Percentiles rank a stretch among this genome's conserved stretches.
Evolutionary conservation across 2,797 vertebrate genomes (phyloP).

Genomic region (Distichodus sexfasciatus): DNA sequence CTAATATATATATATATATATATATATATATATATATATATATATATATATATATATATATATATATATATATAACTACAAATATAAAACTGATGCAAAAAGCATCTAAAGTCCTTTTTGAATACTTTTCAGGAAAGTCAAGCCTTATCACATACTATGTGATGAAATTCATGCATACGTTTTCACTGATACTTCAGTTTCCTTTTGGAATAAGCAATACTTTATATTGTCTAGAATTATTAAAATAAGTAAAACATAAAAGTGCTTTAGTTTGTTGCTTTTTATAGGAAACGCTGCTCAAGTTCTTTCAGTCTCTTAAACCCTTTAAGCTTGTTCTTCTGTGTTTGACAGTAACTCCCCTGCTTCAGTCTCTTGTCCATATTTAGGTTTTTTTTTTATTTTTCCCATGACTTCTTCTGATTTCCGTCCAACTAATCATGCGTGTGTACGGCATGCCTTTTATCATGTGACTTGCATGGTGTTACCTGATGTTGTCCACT

Average conservation of each 20-base stretch:
- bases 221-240: constrained; percentile 6
- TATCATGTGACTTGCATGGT: constrained; percentile 97
- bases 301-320: constrained; percentile 47
- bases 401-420: constrained; percentile 87
- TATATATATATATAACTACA: too few species aligned
- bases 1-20: too few species aligned
- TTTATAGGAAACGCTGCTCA: constrained; percentile 51
- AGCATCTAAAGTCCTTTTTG: constrained; percentile 23
- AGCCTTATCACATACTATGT: constrained; percentile 8
- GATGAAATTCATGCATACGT: constrained; percentile 10
- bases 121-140: constrained; percentile 20
- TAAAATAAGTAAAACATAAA: too few species aligned
- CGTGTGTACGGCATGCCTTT: constrained; percentile 90
- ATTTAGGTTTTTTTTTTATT: constrained; percentile 86
- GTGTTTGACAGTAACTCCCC: constrained; percentile 75
- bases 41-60: too few species aligned
- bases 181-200: constrained; percentile 40
- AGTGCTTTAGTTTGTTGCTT: background rate
- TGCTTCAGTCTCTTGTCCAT: constrained; percentile 79
- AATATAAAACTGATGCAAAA: too few species aligned
- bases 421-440: constrained; percentile 93
- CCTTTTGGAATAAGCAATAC: constrained; percentile 31
- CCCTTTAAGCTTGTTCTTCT: constrained; percentile 53
- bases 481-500: constrained; percentile 87
- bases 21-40: too few species aligned